Conservation (phyloP, 2,113 vertebrate species). For the Channa argus region DNA sequence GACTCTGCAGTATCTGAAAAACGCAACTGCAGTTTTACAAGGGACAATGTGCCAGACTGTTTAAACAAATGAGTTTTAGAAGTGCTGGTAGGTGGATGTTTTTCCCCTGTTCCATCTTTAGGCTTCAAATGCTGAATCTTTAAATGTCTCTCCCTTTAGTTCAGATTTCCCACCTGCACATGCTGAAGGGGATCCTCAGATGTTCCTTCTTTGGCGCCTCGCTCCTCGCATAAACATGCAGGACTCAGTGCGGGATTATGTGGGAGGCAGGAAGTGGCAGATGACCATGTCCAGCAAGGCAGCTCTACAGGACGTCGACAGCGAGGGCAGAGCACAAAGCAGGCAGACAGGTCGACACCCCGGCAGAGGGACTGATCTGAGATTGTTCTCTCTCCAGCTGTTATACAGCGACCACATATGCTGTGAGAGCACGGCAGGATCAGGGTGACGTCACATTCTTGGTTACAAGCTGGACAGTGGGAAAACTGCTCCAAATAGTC, state of each 20-base stretch:
- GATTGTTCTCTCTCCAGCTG: slow-evolving; percentile 24
- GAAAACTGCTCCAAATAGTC: slow-evolving; percentile 35
- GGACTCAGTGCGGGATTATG: slow-evolving; percentile 59
- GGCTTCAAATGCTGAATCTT: background rate
- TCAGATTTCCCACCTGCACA: slow-evolving; percentile 27
- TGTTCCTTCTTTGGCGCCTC: background rate
- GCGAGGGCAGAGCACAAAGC: slow-evolving; percentile 67
- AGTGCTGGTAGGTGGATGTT: too few relatives aligned
- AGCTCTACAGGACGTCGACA: slow-evolving; percentile 77
- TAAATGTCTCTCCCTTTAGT: background rate
- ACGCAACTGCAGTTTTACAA: too few relatives aligned
- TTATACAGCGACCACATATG: slow-evolving; percentile 72
- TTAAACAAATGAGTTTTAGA: too few relatives aligned
- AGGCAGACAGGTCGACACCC: slow-evolving; percentile 10
- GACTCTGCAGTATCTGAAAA: too few relatives aligned
- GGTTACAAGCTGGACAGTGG: slow-evolving; percentile 69
- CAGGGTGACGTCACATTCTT: slow-evolving; percentile 42
- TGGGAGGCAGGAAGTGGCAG: slow-evolving; percentile 73
- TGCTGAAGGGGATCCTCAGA: background rate
- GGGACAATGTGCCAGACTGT: background rate
- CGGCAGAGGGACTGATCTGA: background rate
- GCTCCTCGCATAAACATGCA: background rate
- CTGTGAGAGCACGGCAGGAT: slow-evolving; percentile 81
- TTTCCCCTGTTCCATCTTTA: too few relatives aligned
- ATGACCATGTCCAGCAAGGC: slow-evolving; percentile 74